Evolutionary conservation across 2,888 invertebrate species (phyloP).

Genomic region (Sturmia bella): DNA sequence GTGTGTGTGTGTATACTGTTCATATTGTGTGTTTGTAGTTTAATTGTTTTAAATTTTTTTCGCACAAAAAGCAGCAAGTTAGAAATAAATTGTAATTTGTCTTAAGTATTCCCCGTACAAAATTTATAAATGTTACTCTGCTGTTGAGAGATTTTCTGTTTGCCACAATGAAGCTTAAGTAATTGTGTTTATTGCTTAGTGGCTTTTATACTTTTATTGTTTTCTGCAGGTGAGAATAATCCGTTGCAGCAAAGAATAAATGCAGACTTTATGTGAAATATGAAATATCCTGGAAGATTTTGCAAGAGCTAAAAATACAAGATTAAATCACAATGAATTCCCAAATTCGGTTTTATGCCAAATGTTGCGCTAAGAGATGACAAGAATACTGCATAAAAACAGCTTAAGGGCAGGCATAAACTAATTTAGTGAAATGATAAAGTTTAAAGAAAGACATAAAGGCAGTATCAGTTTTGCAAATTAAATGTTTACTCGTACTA

Average conservation of each 20-base stretch:
- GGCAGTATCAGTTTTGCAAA: no score
- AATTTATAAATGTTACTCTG: constrained; percentile 14
- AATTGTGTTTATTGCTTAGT: constrained; percentile 34
- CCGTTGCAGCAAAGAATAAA: no score
- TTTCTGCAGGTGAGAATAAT: no score
- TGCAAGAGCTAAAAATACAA: no score
- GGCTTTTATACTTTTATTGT: no score
- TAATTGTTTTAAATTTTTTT: constrained; percentile 50
- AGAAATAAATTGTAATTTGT: constrained; percentile 62
- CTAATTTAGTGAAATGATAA: no score
- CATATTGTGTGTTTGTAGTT: neutral
- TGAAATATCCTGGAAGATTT: no score
- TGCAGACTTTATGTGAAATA: no score
- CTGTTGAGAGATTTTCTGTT: constrained; percentile 17
- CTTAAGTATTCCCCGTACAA: constrained; percentile 54
- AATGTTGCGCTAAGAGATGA: neutral
- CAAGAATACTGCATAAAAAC: neutral
- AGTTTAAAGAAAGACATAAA: no score
- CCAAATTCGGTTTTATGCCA: neutral
- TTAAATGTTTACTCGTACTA: no score
- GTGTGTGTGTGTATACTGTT: neutral
- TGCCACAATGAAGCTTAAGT: constrained; percentile 43
- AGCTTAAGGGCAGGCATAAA: neutral
- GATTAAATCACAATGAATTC: no score
- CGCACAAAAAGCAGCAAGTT: neutral